A percentile compares a stretch with the other conserved stretches of the same genome.
Evolutionary conservation across 2,113 vertebrate genomes (phyloP).

Genomic region (Bambusicola thoracicus): DNA sequence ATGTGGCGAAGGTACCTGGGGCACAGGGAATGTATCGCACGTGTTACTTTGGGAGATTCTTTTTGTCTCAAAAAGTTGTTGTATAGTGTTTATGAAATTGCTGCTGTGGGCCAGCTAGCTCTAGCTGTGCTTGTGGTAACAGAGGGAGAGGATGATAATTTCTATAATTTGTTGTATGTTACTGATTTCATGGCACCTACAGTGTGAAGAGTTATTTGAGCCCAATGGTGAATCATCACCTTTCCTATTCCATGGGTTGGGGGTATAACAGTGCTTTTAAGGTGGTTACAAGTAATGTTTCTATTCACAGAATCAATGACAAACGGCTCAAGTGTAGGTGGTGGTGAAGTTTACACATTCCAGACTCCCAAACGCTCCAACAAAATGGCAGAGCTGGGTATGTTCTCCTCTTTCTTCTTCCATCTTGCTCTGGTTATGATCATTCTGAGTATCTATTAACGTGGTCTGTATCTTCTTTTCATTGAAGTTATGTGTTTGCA

Average conservation of each 20-base stretch:
- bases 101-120: not conserved
- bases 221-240: not conserved
- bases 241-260: not conserved
- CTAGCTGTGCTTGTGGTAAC: not conserved
- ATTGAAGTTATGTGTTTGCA: not conserved
- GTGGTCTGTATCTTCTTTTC: not conserved
- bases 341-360: slow-evolving; percentile 88
- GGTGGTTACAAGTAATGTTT: not conserved
- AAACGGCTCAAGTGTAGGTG: slow-evolving; percentile 72
- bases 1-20: slow-evolving; percentile 79
- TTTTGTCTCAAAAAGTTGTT: not conserved
- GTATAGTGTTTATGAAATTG: not conserved
- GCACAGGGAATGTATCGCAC: not conserved
- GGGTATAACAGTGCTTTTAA: not conserved
- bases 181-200: not conserved
- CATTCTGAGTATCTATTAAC: not conserved
- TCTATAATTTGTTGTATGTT: not conserved
- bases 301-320: slow-evolving; percentile 69
- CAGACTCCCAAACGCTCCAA: slow-evolving; percentile 85
- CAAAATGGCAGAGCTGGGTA: slow-evolving; percentile 92
- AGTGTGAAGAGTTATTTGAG: not conserved
- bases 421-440: not conserved
- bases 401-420: slow-evolving; percentile 37
- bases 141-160: not conserved
- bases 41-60: not conserved